Base-by-base conservation (phyloP, 92 coral and sea anemone genomes). In the Plumapathes pennacea region DNA sequence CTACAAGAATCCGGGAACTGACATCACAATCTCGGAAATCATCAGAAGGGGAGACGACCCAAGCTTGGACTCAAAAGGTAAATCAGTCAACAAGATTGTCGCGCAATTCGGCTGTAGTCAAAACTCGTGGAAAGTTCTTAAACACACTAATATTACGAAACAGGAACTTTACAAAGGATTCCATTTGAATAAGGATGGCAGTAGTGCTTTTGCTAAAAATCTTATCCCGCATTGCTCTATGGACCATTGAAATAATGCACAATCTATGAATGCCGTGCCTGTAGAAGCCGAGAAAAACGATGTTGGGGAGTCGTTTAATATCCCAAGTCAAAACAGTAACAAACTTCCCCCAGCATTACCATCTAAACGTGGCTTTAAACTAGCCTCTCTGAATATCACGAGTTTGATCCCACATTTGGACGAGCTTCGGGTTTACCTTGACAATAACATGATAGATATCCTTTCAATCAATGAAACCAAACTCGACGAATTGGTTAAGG, bases 381-480 rank as follows among this genome's bases (percentile, higher is more conserved):
- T 54, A 46, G 46, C 46, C 45, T 54, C 43, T 32, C 37, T 57
- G 64, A 57, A 57, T 50, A 40, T 57, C 42, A 57, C 38, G 48
- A 57, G 50, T 23, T 50, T 38, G 34, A 29, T 57, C 50, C 34
- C 34, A 54, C 57, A 50, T 50, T 34, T 26, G n/a, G 37, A 50
- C 37, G 57, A 50, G 32, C 36, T 50, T 10, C 28, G 10, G 45
- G 39, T 14, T 41, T 10, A 8, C 33, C 59, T 37, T 57, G 64
- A 23, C 27, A 26, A 39, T 25, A 25, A 25, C 42, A 31, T 56
- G 28, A 38, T 73, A 31, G 58, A 73, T 73, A 64, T 73, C 39
- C 45, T 73, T 48, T 67, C 67, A 31, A 74, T 65, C 56, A 66
- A 55, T 38, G 82, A 74, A 66, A 74, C 82, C 38, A 74, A 74